Evolutionary conservation across 2,113 vertebrate genomes (phyloP), one percentile per base, ranked within the genome.

Genomic region (Patagioenas fasciata): DNA sequence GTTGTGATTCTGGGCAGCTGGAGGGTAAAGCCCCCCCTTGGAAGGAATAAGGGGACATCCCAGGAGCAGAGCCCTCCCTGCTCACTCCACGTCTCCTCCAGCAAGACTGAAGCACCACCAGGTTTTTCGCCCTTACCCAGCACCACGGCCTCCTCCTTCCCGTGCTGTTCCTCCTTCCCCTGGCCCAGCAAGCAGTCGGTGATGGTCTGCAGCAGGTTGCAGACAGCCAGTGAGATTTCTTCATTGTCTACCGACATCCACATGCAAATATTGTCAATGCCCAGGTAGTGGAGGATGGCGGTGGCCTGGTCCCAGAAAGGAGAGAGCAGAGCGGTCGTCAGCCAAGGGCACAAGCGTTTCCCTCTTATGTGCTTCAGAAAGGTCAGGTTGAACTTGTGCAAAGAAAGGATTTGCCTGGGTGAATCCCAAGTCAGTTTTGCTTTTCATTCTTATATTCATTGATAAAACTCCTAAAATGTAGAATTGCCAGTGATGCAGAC

Each of bases 111-210:
- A 36, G n/a, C 82, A 32, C 40, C 56, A 23, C 31, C n/a, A 26
- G 25, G 64, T 21, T 56, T 15, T 11, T 26, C 4, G 34, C 15
- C 19, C 3, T 87, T 98, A 99, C 99, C 99, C 89, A 99, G 97
- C 90, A 99, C 98, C 48, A 99, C 58, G 7, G 99, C 98, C 91
- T 98, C 99, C 86, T 99, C 99, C 92, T 99, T 99, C 64, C 99
- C 99, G 9, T 98, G 99, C 3, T 94, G 97, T 54, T 98, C 98
- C 87, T 97, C 98, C 84, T 96, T 98, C 89, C 99, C 99, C 54
- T 97, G 98, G 44, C 98, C 99, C 60, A 99, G 97, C 85, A 99
- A 96, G 48, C 99, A 98, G 88, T 99, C 99, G 0, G 98, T 98
- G 97, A 99, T 97, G 91, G 97, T 98, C 96, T 99, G 99, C 96